phyloP scores from a whole-genome alignment of 2,797 vertebrate genomes.

The Smutsia temminckii region DNA sequence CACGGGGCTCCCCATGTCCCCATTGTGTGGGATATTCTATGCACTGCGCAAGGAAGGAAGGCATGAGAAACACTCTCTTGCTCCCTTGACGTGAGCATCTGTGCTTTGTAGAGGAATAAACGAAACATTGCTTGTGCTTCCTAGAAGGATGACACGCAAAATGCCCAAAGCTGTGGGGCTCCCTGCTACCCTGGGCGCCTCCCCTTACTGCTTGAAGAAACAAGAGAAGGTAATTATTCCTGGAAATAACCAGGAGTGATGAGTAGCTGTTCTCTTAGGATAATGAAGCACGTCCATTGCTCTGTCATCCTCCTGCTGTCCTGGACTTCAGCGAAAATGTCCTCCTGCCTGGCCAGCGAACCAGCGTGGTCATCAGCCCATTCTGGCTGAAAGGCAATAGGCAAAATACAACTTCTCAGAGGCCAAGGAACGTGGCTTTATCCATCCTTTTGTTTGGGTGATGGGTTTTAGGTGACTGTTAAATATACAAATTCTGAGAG shows the following conservation, averaged over 20 bases:
- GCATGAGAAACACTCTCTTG: neutral
- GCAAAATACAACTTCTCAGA: neutral
- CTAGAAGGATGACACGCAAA: neutral
- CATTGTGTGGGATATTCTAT: rapidly evolving
- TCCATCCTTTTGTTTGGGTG: neutral
- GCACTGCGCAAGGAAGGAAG: rapidly evolving
- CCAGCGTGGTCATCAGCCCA: neutral
- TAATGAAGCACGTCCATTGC: neutral
- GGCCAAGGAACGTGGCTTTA: rapidly evolving
- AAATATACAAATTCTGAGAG: neutral
- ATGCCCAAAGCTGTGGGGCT: neutral
- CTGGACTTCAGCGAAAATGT: neutral
- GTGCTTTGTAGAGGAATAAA: neutral
- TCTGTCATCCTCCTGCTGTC: neutral
- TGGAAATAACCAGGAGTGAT: neutral
- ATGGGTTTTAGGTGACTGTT: neutral
- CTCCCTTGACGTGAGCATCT: neutral
- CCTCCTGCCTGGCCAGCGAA: conserved; percentile 29
- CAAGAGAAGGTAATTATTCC: neutral
- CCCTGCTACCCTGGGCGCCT: neutral
- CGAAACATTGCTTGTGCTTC: rapidly evolving
- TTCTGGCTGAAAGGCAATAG: neutral
- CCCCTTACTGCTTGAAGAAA: neutral
- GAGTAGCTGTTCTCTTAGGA: neutral
- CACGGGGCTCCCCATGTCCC: neutral